Percentiles rank a stretch among this genome's conserved stretches.
phyloP scores from a whole-genome alignment of 2,113 vertebrate genomes.

The Tursiops truncatus region DNA sequence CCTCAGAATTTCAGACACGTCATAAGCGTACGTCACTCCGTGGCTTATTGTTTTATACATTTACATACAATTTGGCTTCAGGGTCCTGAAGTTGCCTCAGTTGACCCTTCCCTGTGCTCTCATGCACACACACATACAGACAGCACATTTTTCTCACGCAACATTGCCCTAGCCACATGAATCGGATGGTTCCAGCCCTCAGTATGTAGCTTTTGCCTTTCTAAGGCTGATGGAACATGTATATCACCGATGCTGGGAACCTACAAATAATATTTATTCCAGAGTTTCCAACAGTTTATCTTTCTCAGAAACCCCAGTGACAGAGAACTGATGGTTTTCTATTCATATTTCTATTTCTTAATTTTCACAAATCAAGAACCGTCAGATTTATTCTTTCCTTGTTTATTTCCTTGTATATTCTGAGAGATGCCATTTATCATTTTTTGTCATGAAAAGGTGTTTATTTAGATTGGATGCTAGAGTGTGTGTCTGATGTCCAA shows the following conservation, averaged over 20 bases:
- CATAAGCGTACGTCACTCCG: rapidly evolving
- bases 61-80: background rate
- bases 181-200: background rate
- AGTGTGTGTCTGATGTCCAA: background rate
- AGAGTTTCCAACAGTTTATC: background rate
- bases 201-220: background rate
- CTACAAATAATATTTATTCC: background rate
- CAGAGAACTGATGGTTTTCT: background rate
- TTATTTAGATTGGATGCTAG: background rate
- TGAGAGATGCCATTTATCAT: background rate
- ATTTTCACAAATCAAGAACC: background rate
- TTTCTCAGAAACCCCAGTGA: background rate
- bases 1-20: background rate
- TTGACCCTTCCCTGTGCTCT: background rate
- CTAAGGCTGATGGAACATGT: background rate
- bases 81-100: rapidly evolving
- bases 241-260: background rate
- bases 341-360: background rate
- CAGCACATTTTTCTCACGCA: background rate
- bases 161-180: background rate
- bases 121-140: rapidly evolving
- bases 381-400: background rate
- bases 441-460: background rate
- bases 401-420: background rate
- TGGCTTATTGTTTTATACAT: background rate